These are phyloP conservation scores for Urophycis tenuis DNA, from an alignment of 2,797 vertebrate genomes.

Conservation along the genomic window DNA sequence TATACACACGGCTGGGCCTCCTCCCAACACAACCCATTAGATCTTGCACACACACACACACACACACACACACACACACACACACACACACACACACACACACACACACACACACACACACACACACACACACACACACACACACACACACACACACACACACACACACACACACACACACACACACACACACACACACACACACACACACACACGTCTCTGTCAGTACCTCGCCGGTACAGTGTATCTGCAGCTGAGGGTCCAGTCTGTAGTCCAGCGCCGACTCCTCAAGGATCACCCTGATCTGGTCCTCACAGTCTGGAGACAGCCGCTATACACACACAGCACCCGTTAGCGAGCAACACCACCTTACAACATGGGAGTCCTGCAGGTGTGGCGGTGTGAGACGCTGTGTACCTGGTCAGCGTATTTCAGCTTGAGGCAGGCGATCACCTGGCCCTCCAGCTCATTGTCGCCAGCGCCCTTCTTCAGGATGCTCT, in stretches of 20 bases:
- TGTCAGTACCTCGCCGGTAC: conserved; percentile 80
- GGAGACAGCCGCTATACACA: conserved; percentile 81
- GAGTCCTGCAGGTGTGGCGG: no score
- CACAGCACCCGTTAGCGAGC: neutral
- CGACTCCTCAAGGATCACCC: conserved; percentile 91
- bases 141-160: no score
- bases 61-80: no score
- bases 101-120: no score
- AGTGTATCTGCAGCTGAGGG: conserved; percentile 94
- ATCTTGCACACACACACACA: no score
- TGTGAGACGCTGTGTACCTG: conserved; percentile 75
- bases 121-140: no score
- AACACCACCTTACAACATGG: neutral
- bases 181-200: no score
- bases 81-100: no score
- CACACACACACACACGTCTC: no score
- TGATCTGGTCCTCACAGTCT: conserved; percentile 97
- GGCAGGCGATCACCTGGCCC: conserved; percentile 91
- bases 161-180: no score
- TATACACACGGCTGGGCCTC: no score
- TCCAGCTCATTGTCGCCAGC: conserved; percentile 89
- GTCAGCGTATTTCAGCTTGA: conserved; percentile 94
- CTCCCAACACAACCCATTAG: no score
- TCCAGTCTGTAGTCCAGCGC: conserved; percentile 95
- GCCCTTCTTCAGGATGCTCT: conserved; percentile 82